Evolutionary conservation across 2,113 vertebrate genomes (phyloP).

Genomic region (Acinonyx jubatus): DNA sequence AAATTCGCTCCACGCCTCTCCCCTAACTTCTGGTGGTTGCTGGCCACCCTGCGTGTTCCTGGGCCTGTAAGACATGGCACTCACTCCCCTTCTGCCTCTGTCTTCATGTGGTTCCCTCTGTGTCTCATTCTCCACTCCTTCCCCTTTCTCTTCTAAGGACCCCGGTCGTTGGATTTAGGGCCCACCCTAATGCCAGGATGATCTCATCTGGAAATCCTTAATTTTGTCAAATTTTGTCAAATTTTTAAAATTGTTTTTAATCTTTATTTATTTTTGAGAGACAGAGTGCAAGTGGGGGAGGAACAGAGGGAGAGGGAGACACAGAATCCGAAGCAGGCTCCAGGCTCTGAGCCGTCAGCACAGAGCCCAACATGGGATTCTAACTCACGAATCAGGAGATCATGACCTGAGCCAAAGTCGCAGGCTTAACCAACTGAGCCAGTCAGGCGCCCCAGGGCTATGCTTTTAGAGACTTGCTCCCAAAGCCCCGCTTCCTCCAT

Average conservation of each 20-base stretch:
- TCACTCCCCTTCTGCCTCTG: background rate
- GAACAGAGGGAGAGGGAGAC: too few species aligned
- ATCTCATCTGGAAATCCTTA: background rate
- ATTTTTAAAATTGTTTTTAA: too few species aligned
- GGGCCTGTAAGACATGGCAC: background rate
- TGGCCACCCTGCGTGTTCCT: rapidly evolving
- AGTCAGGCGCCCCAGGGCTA: background rate
- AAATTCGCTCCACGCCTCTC: too few species aligned
- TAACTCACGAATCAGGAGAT: too few species aligned
- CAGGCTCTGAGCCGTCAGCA: too few species aligned
- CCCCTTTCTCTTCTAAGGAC: background rate
- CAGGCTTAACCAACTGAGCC: too few species aligned
- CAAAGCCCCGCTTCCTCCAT: background rate
- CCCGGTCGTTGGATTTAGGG: background rate
- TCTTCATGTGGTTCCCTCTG: background rate
- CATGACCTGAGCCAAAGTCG: too few species aligned
- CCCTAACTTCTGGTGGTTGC: background rate
- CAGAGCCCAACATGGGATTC: too few species aligned
- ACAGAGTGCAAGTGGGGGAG: too few species aligned
- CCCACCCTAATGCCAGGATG: background rate
- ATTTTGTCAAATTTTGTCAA: too few species aligned
- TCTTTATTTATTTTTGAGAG: too few species aligned
- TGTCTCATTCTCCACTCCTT: background rate
- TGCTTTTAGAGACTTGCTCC: background rate
- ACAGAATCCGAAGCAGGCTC: too few species aligned